These are phyloP conservation scores for Hydrolagus affinis DNA, from an alignment of 2,113 vertebrate genomes.

Conservation along the genomic window DNA sequence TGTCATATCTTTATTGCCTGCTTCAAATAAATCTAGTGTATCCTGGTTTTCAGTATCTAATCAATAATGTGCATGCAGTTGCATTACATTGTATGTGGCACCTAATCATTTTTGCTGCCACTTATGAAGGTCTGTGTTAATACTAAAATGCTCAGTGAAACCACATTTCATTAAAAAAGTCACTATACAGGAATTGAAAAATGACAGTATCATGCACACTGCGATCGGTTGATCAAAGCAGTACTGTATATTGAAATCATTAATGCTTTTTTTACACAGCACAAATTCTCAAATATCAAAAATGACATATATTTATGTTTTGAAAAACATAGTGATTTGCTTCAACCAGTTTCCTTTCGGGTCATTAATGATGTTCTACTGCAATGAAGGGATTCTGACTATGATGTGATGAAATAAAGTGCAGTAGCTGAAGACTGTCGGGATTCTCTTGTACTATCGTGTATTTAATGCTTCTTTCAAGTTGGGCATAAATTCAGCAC, in stretches of 20 bases:
- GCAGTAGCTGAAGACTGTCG: neutral
- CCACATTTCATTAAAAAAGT: slow-evolving; percentile 3
- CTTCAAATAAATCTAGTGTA: neutral
- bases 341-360: slow-evolving; percentile 29
- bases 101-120: slow-evolving; percentile 6
- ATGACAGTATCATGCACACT: neutral
- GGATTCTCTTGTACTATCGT: slow-evolving; percentile 1
- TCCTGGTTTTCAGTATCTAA: neutral
- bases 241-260: neutral
- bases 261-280: neutral
- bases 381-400: neutral
- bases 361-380: neutral
- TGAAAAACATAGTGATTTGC: slow-evolving; percentile 14
- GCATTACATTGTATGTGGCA: neutral
- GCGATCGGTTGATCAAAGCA: neutral
- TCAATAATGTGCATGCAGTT: neutral
- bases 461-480: neutral
- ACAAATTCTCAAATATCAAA: slow-evolving; percentile 29
- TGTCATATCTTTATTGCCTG: slow-evolving; percentile 3
- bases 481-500: neutral
- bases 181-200: slow-evolving; percentile 18
- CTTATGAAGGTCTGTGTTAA: neutral
- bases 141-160: neutral
- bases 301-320: neutral
- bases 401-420: neutral